A percentile compares a stretch with the other conserved stretches of the same genome.
Conservation (phyloP, 2,113 vertebrate species). For the Atlantisia rogersi region DNA sequence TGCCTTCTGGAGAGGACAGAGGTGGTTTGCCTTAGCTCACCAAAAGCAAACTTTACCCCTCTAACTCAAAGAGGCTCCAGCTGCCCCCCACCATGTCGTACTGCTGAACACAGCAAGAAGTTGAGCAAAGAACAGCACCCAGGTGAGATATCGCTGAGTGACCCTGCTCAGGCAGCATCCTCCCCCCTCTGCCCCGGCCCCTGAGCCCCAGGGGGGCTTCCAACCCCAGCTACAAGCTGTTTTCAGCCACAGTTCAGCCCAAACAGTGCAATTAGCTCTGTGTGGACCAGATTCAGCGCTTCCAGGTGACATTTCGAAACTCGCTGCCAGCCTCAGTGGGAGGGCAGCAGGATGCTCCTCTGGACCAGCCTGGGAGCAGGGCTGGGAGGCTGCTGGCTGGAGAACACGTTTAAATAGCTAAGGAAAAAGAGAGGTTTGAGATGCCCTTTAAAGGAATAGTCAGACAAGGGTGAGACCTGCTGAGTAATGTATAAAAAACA, state of each 20-base stretch:
- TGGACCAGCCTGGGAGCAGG: background rate
- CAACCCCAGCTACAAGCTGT: background rate
- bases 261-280: background rate
- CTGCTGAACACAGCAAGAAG: background rate
- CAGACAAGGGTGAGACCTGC: constrained; percentile 54
- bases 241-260: background rate
- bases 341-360: background rate
- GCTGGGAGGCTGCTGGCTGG: background rate
- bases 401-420: constrained; percentile 21
- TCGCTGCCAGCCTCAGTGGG: background rate
- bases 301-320: background rate
- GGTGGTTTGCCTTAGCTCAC: background rate
- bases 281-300: background rate
- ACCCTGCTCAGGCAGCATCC: background rate
- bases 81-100: background rate
- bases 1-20: background rate
- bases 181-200: background rate
- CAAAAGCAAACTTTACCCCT: background rate
- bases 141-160: background rate
- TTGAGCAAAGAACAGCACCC: background rate
- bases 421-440: constrained; percentile 32
- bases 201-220: accelerated
- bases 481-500: constrained; percentile 66
- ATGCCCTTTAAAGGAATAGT: constrained; percentile 73
- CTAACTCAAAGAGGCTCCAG: background rate